phyloP scores from a whole-genome alignment of 2,888 invertebrate genomes.

The Eupelmus urozonus region DNA sequence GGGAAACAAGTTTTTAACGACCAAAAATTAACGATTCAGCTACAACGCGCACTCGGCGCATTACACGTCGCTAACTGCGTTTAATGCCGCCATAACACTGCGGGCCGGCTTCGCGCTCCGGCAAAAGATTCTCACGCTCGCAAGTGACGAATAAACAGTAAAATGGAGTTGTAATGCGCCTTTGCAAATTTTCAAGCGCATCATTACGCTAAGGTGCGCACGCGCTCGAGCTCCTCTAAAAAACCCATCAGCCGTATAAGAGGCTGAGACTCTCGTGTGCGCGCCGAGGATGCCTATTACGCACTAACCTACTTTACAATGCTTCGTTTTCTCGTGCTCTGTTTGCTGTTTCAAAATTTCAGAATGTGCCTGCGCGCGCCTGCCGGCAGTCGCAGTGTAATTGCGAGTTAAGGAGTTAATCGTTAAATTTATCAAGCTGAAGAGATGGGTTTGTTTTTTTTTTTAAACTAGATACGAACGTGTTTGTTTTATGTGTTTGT shows the following conservation, averaged over 20 bases:
- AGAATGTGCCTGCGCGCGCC: too few relatives aligned
- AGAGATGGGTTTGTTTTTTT: too few relatives aligned
- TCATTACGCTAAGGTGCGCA: too few relatives aligned
- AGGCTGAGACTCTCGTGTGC: background rate
- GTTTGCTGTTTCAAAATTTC: slow-evolving; percentile 27
- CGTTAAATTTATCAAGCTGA: too few relatives aligned
- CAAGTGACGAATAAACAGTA: slow-evolving; percentile 19
- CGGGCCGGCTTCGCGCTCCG: too few relatives aligned
- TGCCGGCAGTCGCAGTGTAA: too few relatives aligned
- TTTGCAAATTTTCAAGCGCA: slow-evolving; percentile 38
- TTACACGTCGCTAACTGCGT: background rate
- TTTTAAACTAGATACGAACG: too few relatives aligned
- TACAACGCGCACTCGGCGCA: background rate
- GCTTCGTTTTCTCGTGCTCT: slow-evolving; percentile 13
- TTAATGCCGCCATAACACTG: too few relatives aligned
- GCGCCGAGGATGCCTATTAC: slow-evolving; percentile 16
- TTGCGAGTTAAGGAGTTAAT: too few relatives aligned
- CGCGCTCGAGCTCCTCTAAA: slow-evolving; percentile 32
- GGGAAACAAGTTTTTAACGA: too few relatives aligned
- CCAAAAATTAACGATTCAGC: too few relatives aligned
- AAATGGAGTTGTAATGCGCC: slow-evolving; percentile 31
- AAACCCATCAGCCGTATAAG: slow-evolving; percentile 41
- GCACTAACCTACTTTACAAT: slow-evolving; percentile 47
- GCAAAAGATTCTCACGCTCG: slow-evolving; percentile 41
- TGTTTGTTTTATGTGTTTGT: too few relatives aligned